Conservation (phyloP, 1,140 invertebrate species). For the Drosophila nannoptera region DNA sequence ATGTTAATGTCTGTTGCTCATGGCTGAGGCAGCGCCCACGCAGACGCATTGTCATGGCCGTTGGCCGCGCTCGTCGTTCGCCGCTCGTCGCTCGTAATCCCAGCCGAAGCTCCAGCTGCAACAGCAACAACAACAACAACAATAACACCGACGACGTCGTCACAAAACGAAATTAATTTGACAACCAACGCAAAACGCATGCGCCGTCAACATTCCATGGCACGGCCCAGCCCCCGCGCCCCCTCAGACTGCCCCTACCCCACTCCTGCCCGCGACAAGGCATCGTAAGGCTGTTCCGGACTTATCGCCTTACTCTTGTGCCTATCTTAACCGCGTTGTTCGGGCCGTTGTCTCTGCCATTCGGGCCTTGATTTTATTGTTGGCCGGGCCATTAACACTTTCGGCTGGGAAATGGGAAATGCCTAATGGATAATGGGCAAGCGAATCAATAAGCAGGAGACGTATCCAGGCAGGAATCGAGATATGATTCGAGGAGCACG, state of each 20-base stretch:
- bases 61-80: neutral
- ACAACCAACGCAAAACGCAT: slow-evolving; percentile 76
- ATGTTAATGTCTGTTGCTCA: slow-evolving; percentile 67
- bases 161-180: slow-evolving; percentile 74
- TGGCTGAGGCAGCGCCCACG: slow-evolving; percentile 56
- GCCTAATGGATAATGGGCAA: neutral
- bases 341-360: slow-evolving; percentile 13
- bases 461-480: too few relatives aligned
- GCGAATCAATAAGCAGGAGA: too few relatives aligned
- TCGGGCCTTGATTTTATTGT: slow-evolving; percentile 40
- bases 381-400: slow-evolving; percentile 74
- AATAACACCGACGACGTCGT: slow-evolving; percentile 23
- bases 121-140: neutral
- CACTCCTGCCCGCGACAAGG: neutral
- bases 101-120: slow-evolving; percentile 1
- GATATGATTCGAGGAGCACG: too few relatives aligned
- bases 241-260: neutral
- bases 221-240: too few relatives aligned
- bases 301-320: slow-evolving; percentile 70
- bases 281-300: slow-evolving; percentile 36
- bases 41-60: slow-evolving; percentile 55
- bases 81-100: slow-evolving; percentile 15
- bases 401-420: slow-evolving; percentile 65
- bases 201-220: slow-evolving; percentile 56
- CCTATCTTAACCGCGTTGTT: slow-evolving; percentile 72